Conservation (phyloP, 2,113 vertebrate species). For the Xiphophorus maculatus region DNA sequence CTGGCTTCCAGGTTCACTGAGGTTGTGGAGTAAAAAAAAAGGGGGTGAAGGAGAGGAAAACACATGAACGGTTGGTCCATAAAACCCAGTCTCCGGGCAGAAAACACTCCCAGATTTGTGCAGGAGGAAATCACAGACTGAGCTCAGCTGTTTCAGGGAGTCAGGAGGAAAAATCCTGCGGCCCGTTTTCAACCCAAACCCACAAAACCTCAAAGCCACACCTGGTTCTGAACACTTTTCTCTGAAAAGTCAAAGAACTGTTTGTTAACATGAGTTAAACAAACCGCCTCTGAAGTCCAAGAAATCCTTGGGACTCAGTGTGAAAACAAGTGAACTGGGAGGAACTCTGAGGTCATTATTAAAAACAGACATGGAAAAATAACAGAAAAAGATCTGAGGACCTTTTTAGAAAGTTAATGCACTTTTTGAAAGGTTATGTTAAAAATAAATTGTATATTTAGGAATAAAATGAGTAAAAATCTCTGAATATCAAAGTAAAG, state of each 20-base stretch:
- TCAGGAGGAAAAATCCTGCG: slow-evolving; percentile 13
- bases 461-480: background rate
- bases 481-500: background rate
- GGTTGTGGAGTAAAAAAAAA: slow-evolving; percentile 53
- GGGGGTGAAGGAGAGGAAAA: background rate
- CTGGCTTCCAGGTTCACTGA: slow-evolving; percentile 56
- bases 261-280: background rate
- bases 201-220: background rate
- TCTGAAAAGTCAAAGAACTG: background rate
- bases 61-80: slow-evolving; percentile 14
- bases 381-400: background rate
- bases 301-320: background rate
- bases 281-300: background rate
- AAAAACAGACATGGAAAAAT: background rate
- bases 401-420: background rate
- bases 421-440: too few relatives aligned
- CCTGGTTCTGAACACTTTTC: background rate
- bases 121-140: slow-evolving; percentile 26
- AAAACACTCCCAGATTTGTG: slow-evolving; percentile 37
- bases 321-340: background rate
- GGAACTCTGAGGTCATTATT: background rate
- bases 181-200: background rate
- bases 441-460: background rate
- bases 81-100: slow-evolving; percentile 59
- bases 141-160: slow-evolving; percentile 30